Evolutionary conservation across 2,888 invertebrate genomes (phyloP).

Genomic region (Xestobium rufovillosum): DNA sequence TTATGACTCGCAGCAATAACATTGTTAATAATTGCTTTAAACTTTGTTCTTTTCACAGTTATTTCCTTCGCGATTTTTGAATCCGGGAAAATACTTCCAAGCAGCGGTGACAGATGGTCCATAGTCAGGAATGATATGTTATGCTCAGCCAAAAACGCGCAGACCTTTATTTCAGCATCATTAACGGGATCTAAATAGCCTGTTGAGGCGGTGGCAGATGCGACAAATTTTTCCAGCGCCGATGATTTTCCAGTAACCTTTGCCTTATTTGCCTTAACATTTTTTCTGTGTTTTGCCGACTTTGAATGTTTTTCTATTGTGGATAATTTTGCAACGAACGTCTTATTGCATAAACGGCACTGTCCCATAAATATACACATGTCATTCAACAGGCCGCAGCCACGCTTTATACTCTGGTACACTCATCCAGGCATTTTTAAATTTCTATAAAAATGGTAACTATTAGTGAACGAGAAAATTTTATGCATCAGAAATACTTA

Average conservation of each 20-base stretch:
- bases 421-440: conserved; percentile 3
- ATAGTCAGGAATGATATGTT: conserved; percentile 9
- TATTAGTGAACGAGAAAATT: too few relatives aligned
- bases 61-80: conserved; percentile 6
- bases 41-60: conserved; percentile 5
- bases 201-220: too few relatives aligned
- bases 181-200: too few relatives aligned
- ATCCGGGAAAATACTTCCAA: conserved; percentile 4
- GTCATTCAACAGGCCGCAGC: conserved; percentile 6
- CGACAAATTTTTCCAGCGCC: not conserved
- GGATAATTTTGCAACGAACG: not conserved
- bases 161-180: conserved; percentile 5
- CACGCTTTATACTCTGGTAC: conserved; percentile 5
- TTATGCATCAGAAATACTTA: too few relatives aligned
- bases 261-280: not conserved
- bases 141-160: conserved; percentile 8
- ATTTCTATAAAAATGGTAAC: too few relatives aligned
- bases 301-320: conserved; percentile 5
- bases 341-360: conserved; percentile 3
- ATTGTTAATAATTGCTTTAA: conserved; percentile 5
- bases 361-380: not conserved
- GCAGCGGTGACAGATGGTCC: conserved; percentile 6
- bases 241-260: not conserved
- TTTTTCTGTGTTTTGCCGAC: conserved; percentile 3
- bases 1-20: conserved; percentile 8